These are phyloP conservation scores for Parauchenoglanis ngamensis DNA, from an alignment of 2,797 vertebrate genomes.

Conservation along the genomic window DNA sequence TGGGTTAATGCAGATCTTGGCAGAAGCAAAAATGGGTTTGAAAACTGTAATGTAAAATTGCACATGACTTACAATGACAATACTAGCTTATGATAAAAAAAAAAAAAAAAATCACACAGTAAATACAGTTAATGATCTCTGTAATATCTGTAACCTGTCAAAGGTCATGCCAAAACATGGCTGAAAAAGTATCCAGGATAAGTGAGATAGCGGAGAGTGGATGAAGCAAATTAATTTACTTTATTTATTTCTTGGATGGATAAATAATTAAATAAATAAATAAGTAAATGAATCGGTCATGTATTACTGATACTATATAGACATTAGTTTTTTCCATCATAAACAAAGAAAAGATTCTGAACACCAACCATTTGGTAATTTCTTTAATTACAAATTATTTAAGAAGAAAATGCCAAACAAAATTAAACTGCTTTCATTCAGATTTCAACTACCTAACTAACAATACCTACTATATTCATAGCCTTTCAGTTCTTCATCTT, in stretches of 20 bases:
- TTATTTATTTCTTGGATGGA: not conserved
- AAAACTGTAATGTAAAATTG: slow-evolving; percentile 77
- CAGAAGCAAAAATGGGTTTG: slow-evolving; percentile 90
- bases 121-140: not conserved
- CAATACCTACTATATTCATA: slow-evolving; percentile 74
- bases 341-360: not conserved
- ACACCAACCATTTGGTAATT: not conserved
- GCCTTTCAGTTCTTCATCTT: slow-evolving; percentile 65
- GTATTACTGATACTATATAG: not conserved
- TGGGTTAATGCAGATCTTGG: slow-evolving; percentile 90
- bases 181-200: not conserved
- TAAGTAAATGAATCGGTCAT: not conserved
- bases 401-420: not conserved
- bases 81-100: not conserved
- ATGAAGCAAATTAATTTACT: not conserved
- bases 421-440: not conserved
- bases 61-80: not conserved
- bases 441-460: too few species aligned
- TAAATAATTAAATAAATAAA: too few species aligned
- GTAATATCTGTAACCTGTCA: not conserved
- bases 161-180: not conserved
- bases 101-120: not conserved
- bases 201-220: not conserved
- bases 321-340: not conserved
- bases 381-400: not conserved